A percentile compares a stretch with the other conserved stretches of the same genome.
phyloP scores from a whole-genome alignment of 2,888 invertebrate genomes.

The Eudemis profundana region DNA sequence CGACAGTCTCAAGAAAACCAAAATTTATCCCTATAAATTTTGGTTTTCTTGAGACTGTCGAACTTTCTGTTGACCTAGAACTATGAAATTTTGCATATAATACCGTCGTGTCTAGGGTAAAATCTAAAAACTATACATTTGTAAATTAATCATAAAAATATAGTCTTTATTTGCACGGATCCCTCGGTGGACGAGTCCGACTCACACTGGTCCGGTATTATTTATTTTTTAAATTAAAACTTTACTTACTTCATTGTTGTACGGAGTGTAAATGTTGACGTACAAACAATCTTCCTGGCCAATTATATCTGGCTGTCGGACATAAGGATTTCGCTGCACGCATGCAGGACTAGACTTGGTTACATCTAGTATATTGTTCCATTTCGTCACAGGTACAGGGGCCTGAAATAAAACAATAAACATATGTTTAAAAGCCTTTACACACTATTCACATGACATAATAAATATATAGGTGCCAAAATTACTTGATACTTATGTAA shows the following conservation, averaged over 20 bases:
- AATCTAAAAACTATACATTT: too few species aligned
- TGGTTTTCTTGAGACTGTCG: too few species aligned
- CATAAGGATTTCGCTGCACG: constrained; percentile 90
- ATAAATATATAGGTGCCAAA: too few species aligned
- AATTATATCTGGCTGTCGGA: constrained; percentile 86
- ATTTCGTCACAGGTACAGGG: constrained; percentile 86
- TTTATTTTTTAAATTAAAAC: background rate
- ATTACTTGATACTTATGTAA: too few species aligned
- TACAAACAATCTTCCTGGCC: constrained; percentile 94
- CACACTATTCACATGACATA: background rate
- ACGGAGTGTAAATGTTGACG: constrained; percentile 88
- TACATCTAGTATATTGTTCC: constrained; percentile 87
- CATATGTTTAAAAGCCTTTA: constrained; percentile 1
- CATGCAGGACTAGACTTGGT: constrained; percentile 88
- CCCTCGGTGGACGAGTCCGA: background rate
- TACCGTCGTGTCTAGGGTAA: too few species aligned
- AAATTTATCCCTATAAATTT: too few species aligned
- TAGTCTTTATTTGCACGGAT: too few species aligned
- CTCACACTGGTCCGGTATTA: background rate
- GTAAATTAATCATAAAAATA: too few species aligned
- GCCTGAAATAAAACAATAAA: constrained; percentile 72
- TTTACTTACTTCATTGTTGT: constrained; percentile 63
- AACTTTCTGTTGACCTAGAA: too few species aligned
- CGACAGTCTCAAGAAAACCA: too few species aligned
- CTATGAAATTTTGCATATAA: too few species aligned